These are phyloP conservation scores for Luperina testacea DNA, from an alignment of 2,888 invertebrate species.

Conservation along the genomic window DNA sequence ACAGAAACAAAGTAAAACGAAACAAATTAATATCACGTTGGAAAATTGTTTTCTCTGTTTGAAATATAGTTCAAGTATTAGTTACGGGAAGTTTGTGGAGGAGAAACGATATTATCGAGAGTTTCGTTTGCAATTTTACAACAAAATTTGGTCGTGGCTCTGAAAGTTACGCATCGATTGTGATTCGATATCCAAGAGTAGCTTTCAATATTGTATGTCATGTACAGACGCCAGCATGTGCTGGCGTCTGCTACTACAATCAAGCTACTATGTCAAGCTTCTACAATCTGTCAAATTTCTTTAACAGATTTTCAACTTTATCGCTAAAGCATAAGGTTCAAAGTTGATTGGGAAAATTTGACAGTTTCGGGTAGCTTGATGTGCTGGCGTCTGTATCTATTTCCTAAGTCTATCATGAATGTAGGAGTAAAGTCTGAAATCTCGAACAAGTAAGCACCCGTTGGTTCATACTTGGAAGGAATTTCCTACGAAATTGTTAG, in stretches of 20 bases:
- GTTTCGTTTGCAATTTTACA: slow-evolving; percentile 8
- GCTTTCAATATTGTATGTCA: not conserved
- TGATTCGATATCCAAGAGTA: not conserved
- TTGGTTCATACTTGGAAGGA: not conserved
- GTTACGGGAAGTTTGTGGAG: slow-evolving; percentile 33
- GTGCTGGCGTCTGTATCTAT: no score
- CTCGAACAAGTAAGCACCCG: not conserved
- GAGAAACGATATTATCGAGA: slow-evolving; percentile 16
- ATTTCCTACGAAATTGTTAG: not conserved
- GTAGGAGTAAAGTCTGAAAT: not conserved
- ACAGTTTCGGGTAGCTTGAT: no score
- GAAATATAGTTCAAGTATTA: slow-evolving; percentile 35
- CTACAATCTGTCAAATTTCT: no score
- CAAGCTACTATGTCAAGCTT: no score
- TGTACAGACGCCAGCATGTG: no score
- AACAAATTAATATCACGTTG: slow-evolving; percentile 31
- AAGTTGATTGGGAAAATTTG: no score
- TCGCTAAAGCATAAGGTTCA: no score
- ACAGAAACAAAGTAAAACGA: slow-evolving; percentile 9
- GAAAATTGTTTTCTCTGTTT: slow-evolving; percentile 27
- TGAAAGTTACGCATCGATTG: slow-evolving; percentile 1
- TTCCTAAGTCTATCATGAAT: not conserved
- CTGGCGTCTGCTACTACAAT: no score
- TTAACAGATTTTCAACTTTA: no score
- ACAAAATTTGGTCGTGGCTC: not conserved